Evolutionary conservation across 2,888 invertebrate species (phyloP).

Genomic region (Ophion ventricosus): DNA sequence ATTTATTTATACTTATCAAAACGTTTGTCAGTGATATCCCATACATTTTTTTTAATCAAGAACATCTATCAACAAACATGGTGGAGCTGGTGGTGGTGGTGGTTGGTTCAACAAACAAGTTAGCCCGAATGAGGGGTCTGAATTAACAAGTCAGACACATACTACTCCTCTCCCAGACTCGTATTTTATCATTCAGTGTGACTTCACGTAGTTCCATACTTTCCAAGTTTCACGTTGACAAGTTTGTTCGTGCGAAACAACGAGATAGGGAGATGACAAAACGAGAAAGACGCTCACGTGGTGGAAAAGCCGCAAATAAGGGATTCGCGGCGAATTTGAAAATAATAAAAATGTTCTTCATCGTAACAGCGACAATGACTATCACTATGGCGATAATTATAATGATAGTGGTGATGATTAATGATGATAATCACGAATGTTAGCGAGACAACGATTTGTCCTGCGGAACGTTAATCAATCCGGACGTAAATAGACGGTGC

Average conservation of each 20-base stretch:
- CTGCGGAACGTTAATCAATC: conserved; percentile 72
- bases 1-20: neutral
- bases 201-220: conserved; percentile 50
- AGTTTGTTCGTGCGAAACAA: conserved; percentile 67
- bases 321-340: neutral
- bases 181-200: conserved; percentile 39
- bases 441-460: conserved; percentile 52
- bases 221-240: conserved; percentile 56
- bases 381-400: conserved; percentile 13
- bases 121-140: conserved; percentile 59
- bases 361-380: conserved; percentile 30
- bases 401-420: conserved; percentile 5
- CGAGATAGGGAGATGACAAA: conserved; percentile 58
- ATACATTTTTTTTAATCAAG: neutral
- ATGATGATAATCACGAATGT: conserved; percentile 48
- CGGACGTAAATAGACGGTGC: conserved; percentile 73
- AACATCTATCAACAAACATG: neutral
- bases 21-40: neutral
- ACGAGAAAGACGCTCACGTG: conserved; percentile 19
- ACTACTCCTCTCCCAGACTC: neutral
- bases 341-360: neutral
- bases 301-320: neutral
- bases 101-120: conserved; percentile 64
- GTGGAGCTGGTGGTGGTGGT: neutral
- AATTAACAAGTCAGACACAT: conserved; percentile 54